These are phyloP conservation scores for Hepsetus odoe DNA, from an alignment of 2,113 vertebrate species.

Conservation along the genomic window DNA sequence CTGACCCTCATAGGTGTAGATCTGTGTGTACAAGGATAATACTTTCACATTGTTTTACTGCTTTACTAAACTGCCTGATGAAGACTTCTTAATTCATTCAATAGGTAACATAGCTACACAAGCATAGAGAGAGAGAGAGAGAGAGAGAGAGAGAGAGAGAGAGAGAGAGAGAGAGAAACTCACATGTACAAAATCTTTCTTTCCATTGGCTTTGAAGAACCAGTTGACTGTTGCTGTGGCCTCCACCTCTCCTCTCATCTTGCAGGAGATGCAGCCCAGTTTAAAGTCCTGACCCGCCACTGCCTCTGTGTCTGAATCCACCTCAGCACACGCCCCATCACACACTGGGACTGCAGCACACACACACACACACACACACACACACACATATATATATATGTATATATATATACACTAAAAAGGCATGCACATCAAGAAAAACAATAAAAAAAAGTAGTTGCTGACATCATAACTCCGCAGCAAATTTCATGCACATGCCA, in stretches of 20 bases:
- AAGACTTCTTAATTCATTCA: background rate
- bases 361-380: conserved; percentile 26
- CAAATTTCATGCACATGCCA: too few relatives aligned
- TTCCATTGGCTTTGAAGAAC: conserved; percentile 79
- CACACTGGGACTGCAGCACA: conserved; percentile 54
- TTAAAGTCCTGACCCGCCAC: conserved; percentile 81
- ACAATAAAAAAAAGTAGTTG: too few relatives aligned
- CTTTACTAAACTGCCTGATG: background rate
- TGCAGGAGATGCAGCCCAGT: conserved; percentile 90
- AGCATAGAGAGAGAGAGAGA: too few relatives aligned
- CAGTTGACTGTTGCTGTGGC: conserved; percentile 77
- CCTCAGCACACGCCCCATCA: conserved; percentile 84
- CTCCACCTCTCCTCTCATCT: conserved; percentile 82
- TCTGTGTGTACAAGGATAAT: conserved; percentile 66
- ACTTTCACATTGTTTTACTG: background rate
- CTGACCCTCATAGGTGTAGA: conserved; percentile 75
- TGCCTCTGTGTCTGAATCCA: conserved; percentile 85
- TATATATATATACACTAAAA: too few relatives aligned
- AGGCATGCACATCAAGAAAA: too few relatives aligned
- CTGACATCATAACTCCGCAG: too few relatives aligned
- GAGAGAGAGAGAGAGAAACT: too few relatives aligned
- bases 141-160: too few relatives aligned
- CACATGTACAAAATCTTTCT: conserved; percentile 71
- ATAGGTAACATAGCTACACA: too few relatives aligned
- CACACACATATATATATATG: too few relatives aligned